Percentiles rank a stretch among this genome's conserved stretches.
phyloP scores from a whole-genome alignment of 1,140 invertebrate species.

The Polypedilum pembai region DNA sequence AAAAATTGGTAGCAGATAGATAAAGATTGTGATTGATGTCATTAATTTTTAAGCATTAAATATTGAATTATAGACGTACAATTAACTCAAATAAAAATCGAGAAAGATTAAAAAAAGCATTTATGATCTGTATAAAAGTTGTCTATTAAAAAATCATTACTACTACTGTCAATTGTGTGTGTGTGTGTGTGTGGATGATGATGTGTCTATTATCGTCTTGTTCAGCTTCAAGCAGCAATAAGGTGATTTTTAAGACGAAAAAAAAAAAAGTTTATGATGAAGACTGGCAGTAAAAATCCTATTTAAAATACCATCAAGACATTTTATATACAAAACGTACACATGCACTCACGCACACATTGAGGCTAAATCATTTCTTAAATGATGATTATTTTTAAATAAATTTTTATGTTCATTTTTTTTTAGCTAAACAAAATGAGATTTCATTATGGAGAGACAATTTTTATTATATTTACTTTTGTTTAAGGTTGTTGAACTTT shows the following conservation, averaged over 20 bases:
- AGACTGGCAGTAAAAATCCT: conserved; percentile 15
- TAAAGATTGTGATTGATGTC: background rate
- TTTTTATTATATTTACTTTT: too few species aligned
- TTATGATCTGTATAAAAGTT: conserved; percentile 20
- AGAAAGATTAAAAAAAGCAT: background rate
- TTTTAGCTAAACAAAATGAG: background rate
- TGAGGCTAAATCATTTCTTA: conserved; percentile 8
- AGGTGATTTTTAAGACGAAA: conserved; percentile 2
- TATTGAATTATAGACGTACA: conserved; percentile 22
- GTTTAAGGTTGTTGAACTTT: too few species aligned
- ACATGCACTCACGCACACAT: background rate
- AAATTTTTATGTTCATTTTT: background rate
- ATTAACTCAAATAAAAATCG: conserved; percentile 2
- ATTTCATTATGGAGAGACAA: too few species aligned
- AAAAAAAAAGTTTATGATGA: conserved; percentile 7
- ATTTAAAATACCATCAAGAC: conserved; percentile 15
- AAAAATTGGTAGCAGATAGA: background rate
- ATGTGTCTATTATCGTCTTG: conserved; percentile 24
- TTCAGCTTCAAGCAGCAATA: background rate
- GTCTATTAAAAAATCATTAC: conserved; percentile 27
- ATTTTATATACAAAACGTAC: background rate
- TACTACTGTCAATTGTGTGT: conserved; percentile 3
- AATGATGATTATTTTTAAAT: conserved; percentile 14
- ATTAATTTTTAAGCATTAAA: conserved; percentile 9
- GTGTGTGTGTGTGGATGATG: background rate